Percentiles rank a stretch among this genome's conserved stretches.
Conservation (phyloP, 2,888 invertebrate genomes). For the Pomacea canaliculata region DNA sequence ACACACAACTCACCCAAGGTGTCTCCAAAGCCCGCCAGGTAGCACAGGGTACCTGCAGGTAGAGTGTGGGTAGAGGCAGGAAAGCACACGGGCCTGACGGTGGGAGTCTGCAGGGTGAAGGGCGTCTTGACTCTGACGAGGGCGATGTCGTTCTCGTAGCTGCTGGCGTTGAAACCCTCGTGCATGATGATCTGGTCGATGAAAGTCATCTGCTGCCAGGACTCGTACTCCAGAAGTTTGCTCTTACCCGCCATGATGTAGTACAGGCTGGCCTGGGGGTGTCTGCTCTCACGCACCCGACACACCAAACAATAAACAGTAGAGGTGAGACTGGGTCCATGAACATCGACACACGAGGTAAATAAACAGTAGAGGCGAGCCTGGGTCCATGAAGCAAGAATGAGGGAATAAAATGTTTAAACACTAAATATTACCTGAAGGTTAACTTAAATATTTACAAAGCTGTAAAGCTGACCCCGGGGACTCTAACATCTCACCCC, state of each 20-base stretch:
- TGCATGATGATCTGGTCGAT: not conserved
- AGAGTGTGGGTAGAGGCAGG: not conserved
- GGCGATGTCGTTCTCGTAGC: not conserved
- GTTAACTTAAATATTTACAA: too few species aligned
- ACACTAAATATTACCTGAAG: too few species aligned
- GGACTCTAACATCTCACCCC: too few species aligned
- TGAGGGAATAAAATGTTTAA: too few species aligned
- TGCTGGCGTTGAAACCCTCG: not conserved
- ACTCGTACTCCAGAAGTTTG: not conserved
- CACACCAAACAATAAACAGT: too few species aligned
- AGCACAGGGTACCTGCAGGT: not conserved
- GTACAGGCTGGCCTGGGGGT: not conserved
- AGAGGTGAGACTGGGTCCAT: too few species aligned
- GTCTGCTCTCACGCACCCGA: not conserved
- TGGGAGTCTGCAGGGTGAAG: not conserved
- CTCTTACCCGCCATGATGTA: not conserved
- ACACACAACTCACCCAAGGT: not conserved
- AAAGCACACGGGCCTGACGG: not conserved
- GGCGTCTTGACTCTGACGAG: not conserved
- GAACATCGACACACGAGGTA: too few species aligned
- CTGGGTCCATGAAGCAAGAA: too few species aligned
- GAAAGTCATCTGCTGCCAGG: not conserved
- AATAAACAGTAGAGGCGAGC: too few species aligned
- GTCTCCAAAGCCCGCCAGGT: slow-evolving; percentile 1
- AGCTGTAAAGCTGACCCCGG: too few species aligned